Evolutionary conservation across 2,797 vertebrate genomes (phyloP), one percentile per base, ranked within the genome.

Genomic region (Brotula barbata): DNA sequence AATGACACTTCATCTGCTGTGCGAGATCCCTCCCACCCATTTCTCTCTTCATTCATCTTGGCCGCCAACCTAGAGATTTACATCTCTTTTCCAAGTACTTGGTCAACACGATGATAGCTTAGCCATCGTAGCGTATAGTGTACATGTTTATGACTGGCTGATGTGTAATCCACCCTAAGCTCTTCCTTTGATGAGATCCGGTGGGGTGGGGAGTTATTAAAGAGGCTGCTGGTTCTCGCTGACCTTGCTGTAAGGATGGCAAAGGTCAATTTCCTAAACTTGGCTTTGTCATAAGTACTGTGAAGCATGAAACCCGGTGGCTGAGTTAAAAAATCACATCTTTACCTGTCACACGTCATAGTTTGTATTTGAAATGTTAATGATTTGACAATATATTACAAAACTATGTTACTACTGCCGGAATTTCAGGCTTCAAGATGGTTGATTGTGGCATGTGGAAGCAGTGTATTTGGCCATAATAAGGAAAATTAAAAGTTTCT

Each of bases 161-260:
- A 75, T 80, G 73, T 81, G 65, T 89, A 89, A 90, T 89, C 89
- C 85, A 86, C 54, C 64, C 78, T 88, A 88, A 89, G 85, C 74
- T 73, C 61, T 14, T 73, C 63, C 51, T 43, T 64, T 64, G 59
- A 45, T 40, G 54, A 70, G 65, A 50, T 19, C 40, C 66, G 70
- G 49, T 5, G 21, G 44, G 28, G 43, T n/a, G 52, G 46, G 50
- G 58, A 57, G 46, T 56, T 43, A 54, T 61, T 43, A 45, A 40
- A 67, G 66, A 62, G 45, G 55, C 36, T 4, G 52, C 50, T 42
- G 33, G 46, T 65, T 23, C 43, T 20, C 58, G 58, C 36, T 72
- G 15, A 56, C 49, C 11, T 1, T 16, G 56, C 19, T 54, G 1
- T 53, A 72, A 48, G 40, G 25, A 58, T 68, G 42, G 41, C 15